Percentiles rank a stretch among this genome's conserved stretches.
Conservation (phyloP, 2,888 invertebrate genomes). For the Temnothorax ravouxi region DNA sequence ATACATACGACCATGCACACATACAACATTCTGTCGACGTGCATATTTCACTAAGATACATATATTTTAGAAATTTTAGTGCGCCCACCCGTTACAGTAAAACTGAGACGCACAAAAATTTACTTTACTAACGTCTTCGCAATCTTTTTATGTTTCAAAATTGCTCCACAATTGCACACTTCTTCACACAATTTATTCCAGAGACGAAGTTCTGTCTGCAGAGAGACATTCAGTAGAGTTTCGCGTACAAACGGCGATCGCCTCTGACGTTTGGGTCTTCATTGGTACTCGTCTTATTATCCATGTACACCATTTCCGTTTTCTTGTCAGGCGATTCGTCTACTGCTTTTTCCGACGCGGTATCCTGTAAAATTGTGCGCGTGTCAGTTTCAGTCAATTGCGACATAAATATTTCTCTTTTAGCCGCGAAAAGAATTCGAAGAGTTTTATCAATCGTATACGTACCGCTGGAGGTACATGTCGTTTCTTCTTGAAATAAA, state of each 20-base stretch:
- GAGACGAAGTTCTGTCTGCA: not conserved
- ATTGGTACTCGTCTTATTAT: slow-evolving; percentile 75
- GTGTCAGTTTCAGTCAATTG: not conserved
- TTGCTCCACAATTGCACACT: not conserved
- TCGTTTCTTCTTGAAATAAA: slow-evolving; percentile 75
- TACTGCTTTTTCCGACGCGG: slow-evolving; percentile 63
- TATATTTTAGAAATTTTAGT: not conserved
- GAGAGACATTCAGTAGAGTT: slow-evolving; percentile 49
- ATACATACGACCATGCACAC: not conserved
- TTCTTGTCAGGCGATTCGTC: slow-evolving; percentile 74
- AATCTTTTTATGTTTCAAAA: not conserved
- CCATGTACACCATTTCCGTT: slow-evolving; percentile 82
- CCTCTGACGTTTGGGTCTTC: slow-evolving; percentile 79
- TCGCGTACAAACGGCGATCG: slow-evolving; percentile 80
- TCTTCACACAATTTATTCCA: not conserved
- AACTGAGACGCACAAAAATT: slow-evolving; percentile 1
- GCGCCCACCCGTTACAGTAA: not conserved
- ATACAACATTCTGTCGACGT: not conserved
- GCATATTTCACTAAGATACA: not conserved
- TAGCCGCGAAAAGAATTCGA: not conserved
- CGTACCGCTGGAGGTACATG: slow-evolving; percentile 26
- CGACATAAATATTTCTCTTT: not conserved
- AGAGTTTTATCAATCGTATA: not conserved
- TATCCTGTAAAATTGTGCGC: slow-evolving; percentile 63
- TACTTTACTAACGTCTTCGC: not conserved